Conservation (phyloP, 2,888 invertebrate species). For the Leptopterna dolabrata region DNA sequence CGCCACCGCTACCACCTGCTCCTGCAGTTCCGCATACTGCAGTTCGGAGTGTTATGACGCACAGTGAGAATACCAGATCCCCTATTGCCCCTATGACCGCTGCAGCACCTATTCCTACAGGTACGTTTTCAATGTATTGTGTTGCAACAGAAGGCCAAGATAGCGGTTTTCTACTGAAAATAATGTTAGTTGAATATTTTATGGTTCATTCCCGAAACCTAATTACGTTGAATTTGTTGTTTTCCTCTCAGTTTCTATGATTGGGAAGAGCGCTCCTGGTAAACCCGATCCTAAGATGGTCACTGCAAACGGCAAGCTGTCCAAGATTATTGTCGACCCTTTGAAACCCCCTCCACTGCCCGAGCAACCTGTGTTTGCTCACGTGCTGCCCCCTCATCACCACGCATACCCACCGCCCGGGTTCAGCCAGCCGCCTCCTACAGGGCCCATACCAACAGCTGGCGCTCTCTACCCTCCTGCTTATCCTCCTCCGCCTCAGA, state of each 20-base stretch:
- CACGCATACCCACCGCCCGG: constrained; percentile 40
- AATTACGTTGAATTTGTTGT: too few species aligned
- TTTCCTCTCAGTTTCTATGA: constrained; percentile 22
- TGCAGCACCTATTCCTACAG: constrained; percentile 40
- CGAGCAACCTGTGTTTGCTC: constrained; percentile 42
- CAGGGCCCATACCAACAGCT: constrained; percentile 37
- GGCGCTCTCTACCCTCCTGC: constrained; percentile 38
- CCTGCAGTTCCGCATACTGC: neutral
- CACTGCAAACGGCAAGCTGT: constrained; percentile 16
- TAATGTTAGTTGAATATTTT: too few species aligned
- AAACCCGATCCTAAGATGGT: neutral
- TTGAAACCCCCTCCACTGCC: constrained; percentile 36
- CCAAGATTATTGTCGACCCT: constrained; percentile 23
- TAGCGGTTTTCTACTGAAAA: too few species aligned
- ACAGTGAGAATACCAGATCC: constrained; percentile 13
- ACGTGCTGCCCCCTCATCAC: constrained; percentile 49
- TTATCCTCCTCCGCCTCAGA: constrained; percentile 45
- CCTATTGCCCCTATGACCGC: neutral
- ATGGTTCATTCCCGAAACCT: too few species aligned
- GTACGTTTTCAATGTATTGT: neutral
- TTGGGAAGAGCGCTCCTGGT: neutral
- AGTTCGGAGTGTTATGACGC: neutral
- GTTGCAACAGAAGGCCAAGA: too few species aligned
- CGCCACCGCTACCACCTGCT: constrained; percentile 57
- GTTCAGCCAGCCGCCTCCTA: neutral